Base-by-base conservation (phyloP, 2,888 invertebrate genomes). In the Drosophila mettleri region DNA sequence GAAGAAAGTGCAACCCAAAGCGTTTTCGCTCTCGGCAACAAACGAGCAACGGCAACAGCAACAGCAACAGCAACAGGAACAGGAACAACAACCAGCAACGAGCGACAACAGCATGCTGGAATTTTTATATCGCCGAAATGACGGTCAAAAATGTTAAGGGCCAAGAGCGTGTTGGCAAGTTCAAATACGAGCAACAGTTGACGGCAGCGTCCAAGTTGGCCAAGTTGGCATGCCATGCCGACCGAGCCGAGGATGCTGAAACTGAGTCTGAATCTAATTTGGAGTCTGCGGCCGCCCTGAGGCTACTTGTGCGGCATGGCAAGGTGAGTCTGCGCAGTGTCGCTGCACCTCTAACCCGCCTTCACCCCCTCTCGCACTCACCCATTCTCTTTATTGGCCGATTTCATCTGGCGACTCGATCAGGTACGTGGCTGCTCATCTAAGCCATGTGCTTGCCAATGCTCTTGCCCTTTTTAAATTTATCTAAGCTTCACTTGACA, bases 131-230 rank as follows among this genome's bases (percentile, higher is more conserved):
- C 82, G 77, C 74, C 87, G 62, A 84, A 84, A 84, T 84, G 88
- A 85, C 85, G 85, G 88, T 87, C 86, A 85, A 74, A 72, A 87
- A 88, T 83, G 85, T 86, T 86, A 89, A 90, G 90, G 89, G 89
- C 89, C 89, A 90, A 89, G 85, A 89, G 89, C 89, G 89, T 90
- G 89, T 88, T 89, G 88, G 80, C 78, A 84, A 90, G 89, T 90
- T 89, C 89, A 89, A 89, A 83, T 83, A 74, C 73, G 70, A 83
- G 71, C 64, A 58, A 69, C 60, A 43, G 43, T 61, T 52, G 48
- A 74, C 63, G 75, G 72, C 83, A 4, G 9, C 29, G 29, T 24
- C 7, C 58, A 67, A 34, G 34, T 34, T 65, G 24, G 24, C 7
- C 58, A 67, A 34, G 34, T 34, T 65, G 24, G 24, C 24, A 24